Base-by-base conservation (phyloP, 2,113 vertebrate genomes). In the Phaetusa simplex region DNA sequence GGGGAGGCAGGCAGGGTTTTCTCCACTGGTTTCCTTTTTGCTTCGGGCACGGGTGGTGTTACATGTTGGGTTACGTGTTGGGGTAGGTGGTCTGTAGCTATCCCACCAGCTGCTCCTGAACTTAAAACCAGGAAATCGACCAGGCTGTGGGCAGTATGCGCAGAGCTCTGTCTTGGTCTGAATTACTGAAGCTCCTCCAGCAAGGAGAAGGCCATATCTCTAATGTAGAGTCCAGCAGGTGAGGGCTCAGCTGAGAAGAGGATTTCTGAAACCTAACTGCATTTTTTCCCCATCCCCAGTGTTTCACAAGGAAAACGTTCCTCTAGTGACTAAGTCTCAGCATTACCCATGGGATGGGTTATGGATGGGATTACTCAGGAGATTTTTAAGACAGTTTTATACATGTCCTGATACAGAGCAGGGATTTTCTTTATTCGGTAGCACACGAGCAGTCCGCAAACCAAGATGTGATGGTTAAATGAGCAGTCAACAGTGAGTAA, bases 91-190 rank as follows among this genome's bases (percentile, higher is more conserved):
- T 20, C 34, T 22, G 16, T 34, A 52, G 67, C 30, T 72, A 8
- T 64, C 55, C 24, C 22, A 49, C 40, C 29, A 47, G 34, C 47
- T 71, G 18, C 18, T 71, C 18, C 78, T 12, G 8, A 53, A 7
- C 17, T 65, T n/a, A 20, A 47, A 64, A 34, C 1, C 40, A 45
- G 52, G 69, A 47, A 70, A 64, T 8, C 10, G 34, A 1, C 40
- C 45, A 8, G 6, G 17, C 58, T 4, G 0, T 24, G 40, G 38
- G 58, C 81, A 27, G 40, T 32, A 1, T 16, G 14, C 3, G 2
- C 61, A n/a, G 49, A 27, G 19, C 4, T 67, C 47, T 88, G 76
- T n/a, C 47, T 36, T 27, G 14, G 26, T 59, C 43, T 42, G 20
- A n/a, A 27, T 59, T 21, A 21, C 26, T 59, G 78, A 11, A 40